Evolutionary conservation across 1,140 invertebrate species (phyloP), one percentile per base, ranked within the genome.

Genomic region (Rhagoletis pomonella): DNA sequence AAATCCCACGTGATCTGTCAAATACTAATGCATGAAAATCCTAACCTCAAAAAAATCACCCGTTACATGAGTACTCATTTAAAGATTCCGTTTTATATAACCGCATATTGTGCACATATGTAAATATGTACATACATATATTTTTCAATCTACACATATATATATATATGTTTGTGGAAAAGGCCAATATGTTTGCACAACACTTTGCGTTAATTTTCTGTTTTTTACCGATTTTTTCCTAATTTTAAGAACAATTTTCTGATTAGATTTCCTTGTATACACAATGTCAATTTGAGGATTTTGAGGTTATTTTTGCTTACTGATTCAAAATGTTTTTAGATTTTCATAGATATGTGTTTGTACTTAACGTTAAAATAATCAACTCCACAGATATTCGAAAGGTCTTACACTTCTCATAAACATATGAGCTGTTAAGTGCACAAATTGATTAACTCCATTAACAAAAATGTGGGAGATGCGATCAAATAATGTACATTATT

Each of bases 291-390:
- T 81, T 81, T 81, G 73, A 81, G 73, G 73, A 81, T 81, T 81
- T 81, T 55, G 73, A 81, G 73, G 90, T 90, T 91, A 90, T 90
- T 91, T 91, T 90, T 89, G 91, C 91, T 91, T 90, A 89, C 90
- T 89, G 91, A 91, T 91, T 91, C 90, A 73, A 73, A 9, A 29
- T 0, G n/a, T 4, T 81, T 77, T 81, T n/a, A 55, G 14, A 10
- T 29, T 58, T 81, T 55, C 9, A 81, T n/a, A 55, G 73, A 81
- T 81, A 81, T 81, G 73, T 58, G 17, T 58, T 81, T 55, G 73
- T 55, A 55, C 3, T 5, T 91, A 90, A 90, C 89, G 90, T 90
- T 90, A 91, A 91, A 90, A 90, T 55, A 19, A 81, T 55, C 12
- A 50, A n/a, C 73, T 19, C 47, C 1, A 17, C 3, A 62, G 17